Conservation (phyloP, 1,140 invertebrate genomes). For the Macrosteles quadrilineatus region DNA sequence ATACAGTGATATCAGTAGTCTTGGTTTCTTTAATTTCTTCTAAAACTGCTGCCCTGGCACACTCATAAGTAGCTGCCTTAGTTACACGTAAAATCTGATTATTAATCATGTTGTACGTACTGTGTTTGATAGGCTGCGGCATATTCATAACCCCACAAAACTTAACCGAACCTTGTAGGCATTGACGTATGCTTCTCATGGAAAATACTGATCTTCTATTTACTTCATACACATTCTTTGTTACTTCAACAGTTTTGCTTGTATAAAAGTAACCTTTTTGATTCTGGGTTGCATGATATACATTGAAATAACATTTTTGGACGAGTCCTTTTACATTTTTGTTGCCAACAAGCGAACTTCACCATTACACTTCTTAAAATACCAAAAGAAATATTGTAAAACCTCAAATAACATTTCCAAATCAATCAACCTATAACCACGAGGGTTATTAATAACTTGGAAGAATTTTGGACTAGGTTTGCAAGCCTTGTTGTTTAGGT, state of each 20-base stretch:
- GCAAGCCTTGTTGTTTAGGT: too few relatives aligned
- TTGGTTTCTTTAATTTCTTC: constrained; percentile 30
- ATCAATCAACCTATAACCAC: too few relatives aligned
- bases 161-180: not conserved
- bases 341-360: too few relatives aligned
- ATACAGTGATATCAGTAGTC: constrained; percentile 34
- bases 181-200: not conserved
- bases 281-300: too few relatives aligned
- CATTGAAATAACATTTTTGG: too few relatives aligned
- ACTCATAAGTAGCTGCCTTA: not conserved
- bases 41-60: not conserved
- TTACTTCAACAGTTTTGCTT: not conserved
- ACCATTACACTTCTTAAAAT: too few relatives aligned
- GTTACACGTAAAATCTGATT: not conserved
- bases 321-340: too few relatives aligned
- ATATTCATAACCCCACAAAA: constrained; percentile 17
- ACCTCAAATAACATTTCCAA: too few relatives aligned
- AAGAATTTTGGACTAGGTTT: too few relatives aligned
- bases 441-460: too few relatives aligned
- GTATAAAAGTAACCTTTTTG: too few relatives aligned
- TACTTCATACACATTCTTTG: constrained; percentile 5
- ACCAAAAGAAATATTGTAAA: too few relatives aligned
- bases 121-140: not conserved
- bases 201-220: constrained; percentile 8
- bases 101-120: not conserved